Conservation (phyloP, 2,797 vertebrate species). For the Microctenopoma steveboyesi region DNA sequence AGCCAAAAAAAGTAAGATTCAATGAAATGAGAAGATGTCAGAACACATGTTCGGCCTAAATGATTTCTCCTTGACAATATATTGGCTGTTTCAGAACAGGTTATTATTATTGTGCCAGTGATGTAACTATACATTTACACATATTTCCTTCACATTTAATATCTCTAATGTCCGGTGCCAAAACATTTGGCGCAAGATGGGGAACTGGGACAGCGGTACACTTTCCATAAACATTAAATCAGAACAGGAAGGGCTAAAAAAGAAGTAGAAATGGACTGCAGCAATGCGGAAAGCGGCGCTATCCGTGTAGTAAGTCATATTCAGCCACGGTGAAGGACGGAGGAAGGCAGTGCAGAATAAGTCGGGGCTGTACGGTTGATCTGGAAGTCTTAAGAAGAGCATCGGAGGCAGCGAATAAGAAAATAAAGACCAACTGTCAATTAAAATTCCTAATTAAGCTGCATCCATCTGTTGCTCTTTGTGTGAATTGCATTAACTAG, state of each 20-base stretch:
- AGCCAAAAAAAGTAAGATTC: too few species aligned
- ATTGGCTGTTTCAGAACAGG: too few species aligned
- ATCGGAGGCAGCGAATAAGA: background rate
- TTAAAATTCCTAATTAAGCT: slow-evolving; percentile 17
- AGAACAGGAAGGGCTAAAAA: slow-evolving; percentile 19
- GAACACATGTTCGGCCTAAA: too few species aligned
- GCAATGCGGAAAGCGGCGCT: slow-evolving; percentile 11
- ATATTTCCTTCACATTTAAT: slow-evolving; percentile 2
- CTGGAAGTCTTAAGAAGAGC: background rate
- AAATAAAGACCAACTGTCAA: background rate
- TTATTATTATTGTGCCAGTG: too few species aligned
- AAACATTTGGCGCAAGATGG: slow-evolving; percentile 10
- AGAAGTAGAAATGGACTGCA: slow-evolving; percentile 24
- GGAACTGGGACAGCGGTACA: slow-evolving; percentile 8
- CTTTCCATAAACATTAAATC: slow-evolving; percentile 28
- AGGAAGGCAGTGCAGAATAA: slow-evolving; percentile 3
- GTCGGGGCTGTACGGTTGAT: background rate
- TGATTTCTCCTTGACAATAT: too few species aligned
- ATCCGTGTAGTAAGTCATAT: slow-evolving; percentile 30
- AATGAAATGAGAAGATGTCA: too few species aligned
- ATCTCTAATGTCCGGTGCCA: background rate
- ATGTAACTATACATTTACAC: background rate
- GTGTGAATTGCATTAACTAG: slow-evolving; percentile 11
- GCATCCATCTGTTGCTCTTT: slow-evolving; percentile 35
- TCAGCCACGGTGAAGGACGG: slow-evolving; percentile 13